Conservation (phyloP, 2,888 invertebrate species). For the Patella ulyssiponensis region DNA sequence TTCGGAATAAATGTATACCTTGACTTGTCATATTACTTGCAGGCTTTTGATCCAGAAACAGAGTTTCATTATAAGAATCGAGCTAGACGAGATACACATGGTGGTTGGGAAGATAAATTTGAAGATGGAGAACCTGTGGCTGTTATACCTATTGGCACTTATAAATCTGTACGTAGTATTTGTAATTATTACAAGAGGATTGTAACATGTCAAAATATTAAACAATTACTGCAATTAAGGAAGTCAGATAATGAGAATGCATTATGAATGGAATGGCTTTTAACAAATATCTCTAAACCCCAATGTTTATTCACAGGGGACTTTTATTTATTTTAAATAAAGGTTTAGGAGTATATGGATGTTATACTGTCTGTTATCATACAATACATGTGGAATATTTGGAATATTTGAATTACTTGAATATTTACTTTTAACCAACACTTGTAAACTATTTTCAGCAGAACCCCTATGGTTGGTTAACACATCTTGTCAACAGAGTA, state of each 20-base stretch:
- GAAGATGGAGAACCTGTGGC: conserved; percentile 62
- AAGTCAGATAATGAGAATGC: too few relatives aligned
- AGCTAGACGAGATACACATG: conserved; percentile 54
- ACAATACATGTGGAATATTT: too few relatives aligned
- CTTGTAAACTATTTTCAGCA: conserved; percentile 28
- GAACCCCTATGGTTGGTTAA: conserved; percentile 73
- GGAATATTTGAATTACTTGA: too few relatives aligned
- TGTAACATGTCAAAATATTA: too few relatives aligned
- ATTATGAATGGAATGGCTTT: too few relatives aligned
- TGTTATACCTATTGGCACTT: conserved; percentile 41
- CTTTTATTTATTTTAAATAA: too few relatives aligned
- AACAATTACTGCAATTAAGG: too few relatives aligned
- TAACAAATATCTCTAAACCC: too few relatives aligned
- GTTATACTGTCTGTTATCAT: too few relatives aligned
- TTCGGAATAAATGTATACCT: not conserved
- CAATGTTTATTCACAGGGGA: too few relatives aligned
- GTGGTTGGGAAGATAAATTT: conserved; percentile 68
- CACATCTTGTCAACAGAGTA: conserved; percentile 73
- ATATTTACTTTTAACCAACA: not conserved
- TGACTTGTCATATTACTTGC: conserved; percentile 16
- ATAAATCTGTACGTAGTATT: conserved; percentile 18
- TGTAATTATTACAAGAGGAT: too few relatives aligned
- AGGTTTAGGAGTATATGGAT: too few relatives aligned
- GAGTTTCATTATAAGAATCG: conserved; percentile 74
- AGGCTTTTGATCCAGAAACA: conserved; percentile 73